Percentiles rank a stretch among this genome's conserved stretches.
These are phyloP conservation scores for Cantharis nigra DNA, from an alignment of 2,888 invertebrate genomes.

Conservation along the genomic window DNA sequence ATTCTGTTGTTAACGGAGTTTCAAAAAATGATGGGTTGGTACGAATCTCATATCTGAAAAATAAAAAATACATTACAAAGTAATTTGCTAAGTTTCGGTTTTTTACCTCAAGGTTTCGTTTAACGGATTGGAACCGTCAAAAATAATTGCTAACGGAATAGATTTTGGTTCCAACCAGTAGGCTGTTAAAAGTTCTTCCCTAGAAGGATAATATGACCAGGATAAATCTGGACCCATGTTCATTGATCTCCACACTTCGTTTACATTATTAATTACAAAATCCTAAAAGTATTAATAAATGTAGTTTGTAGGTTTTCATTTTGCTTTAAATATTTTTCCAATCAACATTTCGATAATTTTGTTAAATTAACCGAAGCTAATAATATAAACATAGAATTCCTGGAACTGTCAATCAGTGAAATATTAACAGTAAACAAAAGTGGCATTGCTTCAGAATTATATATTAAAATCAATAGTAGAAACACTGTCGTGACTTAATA, in stretches of 20 bases:
- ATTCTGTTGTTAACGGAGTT: conserved; percentile 68
- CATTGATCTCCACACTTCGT: conserved; percentile 63
- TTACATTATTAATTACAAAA: conserved; percentile 67
- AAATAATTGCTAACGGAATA: conserved; percentile 74
- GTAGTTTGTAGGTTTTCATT: background rate
- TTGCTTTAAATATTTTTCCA: too few species aligned
- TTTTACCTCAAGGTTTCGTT: conserved; percentile 60
- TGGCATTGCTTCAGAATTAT: background rate
- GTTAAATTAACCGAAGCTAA: too few species aligned
- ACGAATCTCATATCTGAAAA: conserved; percentile 70
- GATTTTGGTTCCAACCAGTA: conserved; percentile 69
- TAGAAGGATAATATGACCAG: conserved; percentile 68
- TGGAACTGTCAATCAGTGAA: background rate
- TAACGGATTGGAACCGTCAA: conserved; percentile 60
- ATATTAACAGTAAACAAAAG: background rate
- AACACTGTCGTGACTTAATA: background rate
- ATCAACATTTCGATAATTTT: too few species aligned
- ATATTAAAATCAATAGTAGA: background rate
- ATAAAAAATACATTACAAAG: background rate
- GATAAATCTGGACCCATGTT: conserved; percentile 58
- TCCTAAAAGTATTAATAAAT: conserved; percentile 51
- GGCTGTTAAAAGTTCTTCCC: conserved; percentile 69
- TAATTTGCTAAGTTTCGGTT: background rate
- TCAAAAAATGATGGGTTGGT: conserved; percentile 70
- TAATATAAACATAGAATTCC: background rate